These are phyloP conservation scores for Ramphastos sulfuratus DNA, from an alignment of 2,113 vertebrate genomes.

Conservation along the genomic window DNA sequence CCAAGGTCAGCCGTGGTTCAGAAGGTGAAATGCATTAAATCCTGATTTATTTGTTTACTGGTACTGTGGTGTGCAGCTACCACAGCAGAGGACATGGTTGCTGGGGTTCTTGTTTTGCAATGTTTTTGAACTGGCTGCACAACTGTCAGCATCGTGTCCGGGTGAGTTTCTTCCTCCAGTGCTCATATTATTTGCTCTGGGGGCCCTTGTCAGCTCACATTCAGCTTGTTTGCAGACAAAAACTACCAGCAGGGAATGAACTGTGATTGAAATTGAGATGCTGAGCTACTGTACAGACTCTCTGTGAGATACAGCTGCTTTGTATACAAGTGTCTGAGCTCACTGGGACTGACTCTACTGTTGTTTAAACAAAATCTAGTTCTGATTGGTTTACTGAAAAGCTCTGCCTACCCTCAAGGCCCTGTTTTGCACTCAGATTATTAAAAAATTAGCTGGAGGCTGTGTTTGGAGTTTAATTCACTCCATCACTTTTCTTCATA, in stretches of 20 bases:
- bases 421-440: not conserved
- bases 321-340: constrained; percentile 34
- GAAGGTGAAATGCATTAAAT: not conserved
- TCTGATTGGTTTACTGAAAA: constrained; percentile 36
- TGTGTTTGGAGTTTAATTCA: constrained; percentile 55
- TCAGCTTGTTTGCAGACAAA: constrained; percentile 61
- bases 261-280: constrained; percentile 52
- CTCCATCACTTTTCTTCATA: not conserved
- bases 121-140: not conserved
- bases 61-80: not conserved
- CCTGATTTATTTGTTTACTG: not conserved
- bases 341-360: not conserved
- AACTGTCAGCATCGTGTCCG: not conserved
- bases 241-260: constrained; percentile 38
- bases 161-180: not conserved
- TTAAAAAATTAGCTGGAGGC: constrained; percentile 39
- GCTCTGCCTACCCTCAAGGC: constrained; percentile 20
- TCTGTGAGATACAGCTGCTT: not conserved
- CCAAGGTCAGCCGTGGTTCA: not conserved
- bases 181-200: not conserved
- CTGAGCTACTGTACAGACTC: constrained; percentile 40
- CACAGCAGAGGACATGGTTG: not conserved
- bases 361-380: constrained; percentile 12
- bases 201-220: constrained; percentile 36
- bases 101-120: not conserved